Evolutionary conservation across 2,888 invertebrate genomes (phyloP).

Genomic region (Torymus texanus): DNA sequence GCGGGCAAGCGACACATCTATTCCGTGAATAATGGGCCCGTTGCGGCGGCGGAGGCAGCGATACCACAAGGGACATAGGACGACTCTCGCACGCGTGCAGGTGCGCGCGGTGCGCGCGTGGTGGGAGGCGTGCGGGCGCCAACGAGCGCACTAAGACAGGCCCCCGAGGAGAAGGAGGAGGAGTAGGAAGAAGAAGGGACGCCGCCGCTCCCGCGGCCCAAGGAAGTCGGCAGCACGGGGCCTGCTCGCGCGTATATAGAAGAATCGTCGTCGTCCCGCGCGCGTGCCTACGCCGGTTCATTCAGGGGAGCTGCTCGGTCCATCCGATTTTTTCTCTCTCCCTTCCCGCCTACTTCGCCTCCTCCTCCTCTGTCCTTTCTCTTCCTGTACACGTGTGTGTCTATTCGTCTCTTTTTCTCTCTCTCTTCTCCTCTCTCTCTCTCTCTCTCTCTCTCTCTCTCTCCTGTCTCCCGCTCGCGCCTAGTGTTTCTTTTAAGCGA

Average conservation of each 20-base stretch:
- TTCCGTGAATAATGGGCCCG: too few relatives aligned
- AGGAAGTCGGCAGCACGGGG: conserved; percentile 27
- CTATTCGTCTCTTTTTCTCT: not conserved
- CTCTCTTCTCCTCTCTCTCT: too few relatives aligned
- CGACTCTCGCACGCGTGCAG: not conserved
- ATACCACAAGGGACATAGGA: too few relatives aligned
- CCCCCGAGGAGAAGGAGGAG: not conserved
- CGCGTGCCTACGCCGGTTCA: not conserved
- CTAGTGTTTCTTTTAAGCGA: conserved; percentile 10
- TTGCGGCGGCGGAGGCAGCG: too few relatives aligned
- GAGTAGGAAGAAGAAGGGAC: conserved; percentile 8
- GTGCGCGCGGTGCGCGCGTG: conserved; percentile 1
- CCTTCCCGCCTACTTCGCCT: not conserved
- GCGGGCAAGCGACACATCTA: too few relatives aligned
- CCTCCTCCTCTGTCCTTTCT: not conserved
- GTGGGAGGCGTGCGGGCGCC: conserved; percentile 6
- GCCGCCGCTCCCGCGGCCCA: not conserved
- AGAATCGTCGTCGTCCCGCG: conserved; percentile 1
- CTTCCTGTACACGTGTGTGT: too few relatives aligned
- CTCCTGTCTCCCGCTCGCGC: not conserved
- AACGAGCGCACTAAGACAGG: too few relatives aligned
- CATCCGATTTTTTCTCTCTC: conserved; percentile 19
- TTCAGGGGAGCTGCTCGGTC: not conserved
- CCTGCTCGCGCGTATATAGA: conserved; percentile 2
- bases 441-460: conserved; percentile 5